phyloP scores from a whole-genome alignment of 2,113 vertebrate genomes.

The Petromus typicus region DNA sequence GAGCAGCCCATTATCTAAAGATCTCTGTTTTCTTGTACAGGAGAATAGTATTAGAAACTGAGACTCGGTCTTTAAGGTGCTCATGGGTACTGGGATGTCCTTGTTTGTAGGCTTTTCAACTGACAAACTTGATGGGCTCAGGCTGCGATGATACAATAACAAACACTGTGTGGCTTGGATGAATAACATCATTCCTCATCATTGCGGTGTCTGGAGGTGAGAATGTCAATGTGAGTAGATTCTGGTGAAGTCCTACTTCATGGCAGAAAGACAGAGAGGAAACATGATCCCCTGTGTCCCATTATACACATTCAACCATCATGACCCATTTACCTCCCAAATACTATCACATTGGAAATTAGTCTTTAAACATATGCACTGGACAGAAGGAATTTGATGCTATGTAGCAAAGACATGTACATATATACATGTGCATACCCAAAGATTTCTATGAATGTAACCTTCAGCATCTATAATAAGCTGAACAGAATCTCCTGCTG shows the following conservation, averaged over 20 bases:
- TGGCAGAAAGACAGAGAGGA: not conserved
- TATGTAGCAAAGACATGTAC: not conserved
- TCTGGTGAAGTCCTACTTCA: not conserved
- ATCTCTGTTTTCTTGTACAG: not conserved
- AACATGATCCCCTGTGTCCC: not conserved
- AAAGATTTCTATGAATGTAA: not conserved
- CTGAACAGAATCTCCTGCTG: not conserved
- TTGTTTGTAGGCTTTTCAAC: not conserved
- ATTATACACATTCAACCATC: not conserved
- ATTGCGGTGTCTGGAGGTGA: not conserved
- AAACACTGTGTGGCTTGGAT: not conserved
- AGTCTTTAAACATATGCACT: not conserved
- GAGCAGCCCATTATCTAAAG: not conserved
- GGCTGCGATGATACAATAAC: not conserved
- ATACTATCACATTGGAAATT: not conserved
- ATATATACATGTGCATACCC: not conserved
- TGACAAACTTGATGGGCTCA: not conserved
- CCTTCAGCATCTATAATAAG: not conserved
- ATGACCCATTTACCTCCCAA: not conserved
- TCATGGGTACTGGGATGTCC: not conserved
- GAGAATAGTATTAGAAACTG: not conserved
- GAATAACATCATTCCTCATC: not conserved
- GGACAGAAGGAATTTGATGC: not conserved
- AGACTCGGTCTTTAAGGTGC: not conserved
- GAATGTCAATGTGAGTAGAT: not conserved